Percentiles rank a stretch among this genome's conserved stretches.
phyloP scores from a whole-genome alignment of 2,888 invertebrate species.

The Minunthozetes semirufus region DNA sequence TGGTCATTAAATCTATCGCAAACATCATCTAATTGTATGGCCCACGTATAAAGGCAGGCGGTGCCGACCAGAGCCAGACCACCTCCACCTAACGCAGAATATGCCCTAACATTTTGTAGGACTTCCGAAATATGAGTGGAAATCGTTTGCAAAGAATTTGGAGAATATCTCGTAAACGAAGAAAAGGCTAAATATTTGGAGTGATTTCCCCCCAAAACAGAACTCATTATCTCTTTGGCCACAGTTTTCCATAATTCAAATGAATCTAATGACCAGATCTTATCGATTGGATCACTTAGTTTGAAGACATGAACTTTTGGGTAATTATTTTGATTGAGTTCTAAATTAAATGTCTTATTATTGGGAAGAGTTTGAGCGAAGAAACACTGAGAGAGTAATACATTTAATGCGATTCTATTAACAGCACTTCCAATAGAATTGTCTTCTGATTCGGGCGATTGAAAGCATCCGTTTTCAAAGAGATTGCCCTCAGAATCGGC shows the following conservation, averaged over 20 bases:
- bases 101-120: conserved; percentile 56
- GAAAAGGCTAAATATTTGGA: conserved; percentile 83
- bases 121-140: conserved; percentile 55
- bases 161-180: conserved; percentile 71
- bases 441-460: conserved; percentile 59
- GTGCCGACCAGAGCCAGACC: conserved; percentile 85
- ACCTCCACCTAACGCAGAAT: conserved; percentile 85
- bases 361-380: conserved; percentile 79
- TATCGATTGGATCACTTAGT: conserved; percentile 62
- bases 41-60: conserved; percentile 85
- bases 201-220: conserved; percentile 58
- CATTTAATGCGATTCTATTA: conserved; percentile 65
- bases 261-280: conserved; percentile 66
- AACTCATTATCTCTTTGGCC: conserved; percentile 74
- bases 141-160: background rate
- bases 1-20: conserved; percentile 57
- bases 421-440: conserved; percentile 66
- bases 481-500: conserved; percentile 51
- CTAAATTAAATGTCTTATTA: conserved; percentile 74
- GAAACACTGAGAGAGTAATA: conserved; percentile 73
- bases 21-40: conserved; percentile 63
- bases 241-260: conserved; percentile 75
- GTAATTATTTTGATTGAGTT: conserved; percentile 54
- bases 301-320: conserved; percentile 64
- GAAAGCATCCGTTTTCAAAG: conserved; percentile 66